Percentiles rank a stretch among this genome's conserved stretches.
Conservation (phyloP, 2,797 vertebrate genomes). For the Heliangelus exortis region DNA sequence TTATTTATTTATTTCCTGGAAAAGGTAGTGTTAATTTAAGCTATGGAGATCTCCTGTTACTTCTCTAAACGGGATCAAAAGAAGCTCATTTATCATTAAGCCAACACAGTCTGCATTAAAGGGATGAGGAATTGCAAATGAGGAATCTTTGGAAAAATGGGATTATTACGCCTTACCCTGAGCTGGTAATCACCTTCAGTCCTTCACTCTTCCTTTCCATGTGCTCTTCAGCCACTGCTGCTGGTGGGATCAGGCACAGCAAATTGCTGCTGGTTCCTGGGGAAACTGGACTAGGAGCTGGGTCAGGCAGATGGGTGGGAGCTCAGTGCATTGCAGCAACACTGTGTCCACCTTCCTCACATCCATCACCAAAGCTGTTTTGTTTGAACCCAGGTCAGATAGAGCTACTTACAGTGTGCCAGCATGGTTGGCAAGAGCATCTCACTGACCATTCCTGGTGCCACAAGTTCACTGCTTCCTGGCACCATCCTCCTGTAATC, state of each 20-base stretch:
- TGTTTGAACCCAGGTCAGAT: background rate
- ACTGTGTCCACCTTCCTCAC: background rate
- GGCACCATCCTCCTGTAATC: background rate
- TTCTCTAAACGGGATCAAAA: background rate
- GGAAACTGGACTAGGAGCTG: background rate
- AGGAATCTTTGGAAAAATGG: background rate
- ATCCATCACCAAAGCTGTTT: background rate
- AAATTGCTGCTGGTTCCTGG: background rate
- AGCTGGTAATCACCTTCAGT: background rate
- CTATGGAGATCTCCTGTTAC: background rate
- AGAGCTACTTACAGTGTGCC: background rate
- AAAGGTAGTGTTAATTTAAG: background rate
- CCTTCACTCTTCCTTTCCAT: background rate
- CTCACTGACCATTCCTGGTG: background rate
- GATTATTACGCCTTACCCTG: background rate
- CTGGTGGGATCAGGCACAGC: background rate
- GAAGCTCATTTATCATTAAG: background rate
- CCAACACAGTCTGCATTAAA: background rate
- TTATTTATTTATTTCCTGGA: background rate
- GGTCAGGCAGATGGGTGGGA: background rate
- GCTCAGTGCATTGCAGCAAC: fast-evolving
- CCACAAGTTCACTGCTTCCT: background rate
- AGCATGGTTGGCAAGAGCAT: background rate
- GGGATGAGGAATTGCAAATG: background rate
- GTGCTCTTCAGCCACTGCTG: background rate